These are phyloP conservation scores for Cinara cedri DNA, from an alignment of 2,888 invertebrate genomes.

Conservation along the genomic window DNA sequence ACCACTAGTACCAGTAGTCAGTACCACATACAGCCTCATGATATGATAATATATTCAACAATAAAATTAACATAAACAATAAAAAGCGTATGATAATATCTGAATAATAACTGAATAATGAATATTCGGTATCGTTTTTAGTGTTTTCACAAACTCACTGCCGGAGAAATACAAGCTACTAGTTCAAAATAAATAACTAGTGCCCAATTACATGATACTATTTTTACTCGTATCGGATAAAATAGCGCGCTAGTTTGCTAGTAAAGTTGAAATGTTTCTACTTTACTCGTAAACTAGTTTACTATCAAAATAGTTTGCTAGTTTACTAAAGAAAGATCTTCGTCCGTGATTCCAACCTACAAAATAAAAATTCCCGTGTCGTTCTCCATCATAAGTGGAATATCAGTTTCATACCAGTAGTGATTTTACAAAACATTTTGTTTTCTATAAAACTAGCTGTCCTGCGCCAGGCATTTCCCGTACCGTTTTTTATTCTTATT, in stretches of 20 bases:
- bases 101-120: neutral
- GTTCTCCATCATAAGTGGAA: too few species aligned
- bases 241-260: constrained; percentile 6
- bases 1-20: too few species aligned
- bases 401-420: too few species aligned
- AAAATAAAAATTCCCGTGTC: too few species aligned
- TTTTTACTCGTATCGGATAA: constrained; percentile 33
- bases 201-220: constrained; percentile 26
- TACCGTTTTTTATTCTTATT: too few species aligned
- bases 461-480: too few species aligned
- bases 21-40: too few species aligned
- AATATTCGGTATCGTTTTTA: constrained; percentile 9
- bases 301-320: constrained; percentile 31
- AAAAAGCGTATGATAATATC: neutral
- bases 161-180: constrained; percentile 31
- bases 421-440: too few species aligned
- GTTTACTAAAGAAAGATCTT: too few species aligned
- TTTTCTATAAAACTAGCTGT: too few species aligned
- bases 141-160: constrained; percentile 28
- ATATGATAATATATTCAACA: constrained; percentile 28
- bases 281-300: constrained; percentile 32
- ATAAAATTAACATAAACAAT: constrained; percentile 34
- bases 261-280: constrained; percentile 26
- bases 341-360: too few species aligned
- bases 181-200: constrained; percentile 34